Evolutionary conservation across 2,797 vertebrate genomes (phyloP).

Genomic region (Acanthiza pusilla): DNA sequence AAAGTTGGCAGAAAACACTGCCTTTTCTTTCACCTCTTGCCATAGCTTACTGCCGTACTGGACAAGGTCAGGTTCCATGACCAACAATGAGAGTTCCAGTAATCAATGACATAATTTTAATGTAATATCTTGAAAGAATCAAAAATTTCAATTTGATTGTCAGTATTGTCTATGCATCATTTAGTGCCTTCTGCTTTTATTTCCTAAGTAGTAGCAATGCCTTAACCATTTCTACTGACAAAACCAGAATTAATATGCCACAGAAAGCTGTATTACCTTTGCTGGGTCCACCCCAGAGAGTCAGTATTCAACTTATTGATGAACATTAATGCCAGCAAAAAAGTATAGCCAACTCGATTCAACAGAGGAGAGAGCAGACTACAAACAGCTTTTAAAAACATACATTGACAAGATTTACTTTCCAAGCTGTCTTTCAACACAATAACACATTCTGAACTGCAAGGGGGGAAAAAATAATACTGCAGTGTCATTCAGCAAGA

Average conservation of each 20-base stretch:
- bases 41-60: not conserved
- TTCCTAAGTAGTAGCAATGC: not conserved
- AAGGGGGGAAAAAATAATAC: not conserved
- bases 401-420: not conserved
- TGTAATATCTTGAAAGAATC: not conserved
- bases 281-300: not conserved
- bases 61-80: accelerated
- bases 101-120: not conserved
- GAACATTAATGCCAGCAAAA: not conserved
- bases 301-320: not conserved
- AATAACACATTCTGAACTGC: not conserved
- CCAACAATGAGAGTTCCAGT: not conserved
- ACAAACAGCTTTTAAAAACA: not conserved
- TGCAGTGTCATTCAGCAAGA: not conserved
- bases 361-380: not conserved
- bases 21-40: not conserved
- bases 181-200: not conserved
- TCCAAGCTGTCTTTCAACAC: not conserved
- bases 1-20: not conserved
- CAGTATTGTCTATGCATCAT: not conserved
- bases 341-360: not conserved
- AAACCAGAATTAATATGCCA: not conserved
- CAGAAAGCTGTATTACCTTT: not conserved
- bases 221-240: not conserved
- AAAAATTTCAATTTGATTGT: not conserved